Evolutionary conservation across 2,888 invertebrate species (phyloP), one percentile per base, ranked within the genome.

Genomic region (Ectropis crepuscularia): DNA sequence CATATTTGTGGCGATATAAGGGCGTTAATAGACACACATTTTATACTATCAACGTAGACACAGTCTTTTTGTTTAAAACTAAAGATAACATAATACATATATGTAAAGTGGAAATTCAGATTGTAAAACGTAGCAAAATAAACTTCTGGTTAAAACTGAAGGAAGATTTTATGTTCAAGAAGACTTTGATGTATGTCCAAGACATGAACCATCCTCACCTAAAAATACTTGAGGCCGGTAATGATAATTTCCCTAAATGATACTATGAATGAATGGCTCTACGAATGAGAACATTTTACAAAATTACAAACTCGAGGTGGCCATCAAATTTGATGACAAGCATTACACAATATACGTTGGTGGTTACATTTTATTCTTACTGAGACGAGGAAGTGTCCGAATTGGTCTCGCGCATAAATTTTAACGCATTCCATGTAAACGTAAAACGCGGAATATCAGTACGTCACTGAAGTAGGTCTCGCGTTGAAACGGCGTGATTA

Each of bases 361-460:
- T 45, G 12, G 5, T 28, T 28, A 28, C 16, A n/a, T 45, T 6
- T n/a, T 55, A 46, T 55, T 55, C 55, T 46, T 41, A 28, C 28
- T 11, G n/a, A 55, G 8, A 55, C 46, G 16, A 55, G 55, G 39
- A 61, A 57, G 50, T 51, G 48, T 36, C 53, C 53, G 58, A 49
- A 63, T 59, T 63, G 12, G 62, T 54, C 58, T 53, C 54, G 58
- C 58, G 16, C 58, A 63, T 59, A 57, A 55, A 55, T 48, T 53
- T 53, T 37, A 12, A 37, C 57, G 36, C 51, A 57, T 51, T 57
- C 47, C 61, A 42, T 11, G 46, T 57, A 55, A 41, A 58, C 37
- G 50, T 58, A 57, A 47, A 38, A 48, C 51, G 37, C 55, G 57
- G 47, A 57, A 57, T 51, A 41, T 28, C n/a, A 16, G 36, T 60